Evolutionary conservation across 2,113 vertebrate genomes (phyloP).

Genomic region (Panthera tigris): DNA sequence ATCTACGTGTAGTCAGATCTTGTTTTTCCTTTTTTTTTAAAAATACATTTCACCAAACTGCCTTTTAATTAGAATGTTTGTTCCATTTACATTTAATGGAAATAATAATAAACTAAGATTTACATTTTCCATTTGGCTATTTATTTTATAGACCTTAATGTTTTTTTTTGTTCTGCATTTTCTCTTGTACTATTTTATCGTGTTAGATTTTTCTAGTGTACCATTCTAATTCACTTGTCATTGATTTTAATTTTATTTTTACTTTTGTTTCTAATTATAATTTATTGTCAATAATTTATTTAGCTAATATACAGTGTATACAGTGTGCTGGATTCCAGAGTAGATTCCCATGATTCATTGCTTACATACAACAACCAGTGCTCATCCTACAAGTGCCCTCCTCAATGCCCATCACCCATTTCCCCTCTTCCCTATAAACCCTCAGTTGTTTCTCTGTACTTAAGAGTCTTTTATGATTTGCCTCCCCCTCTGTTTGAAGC

Average conservation of each 20-base stretch:
- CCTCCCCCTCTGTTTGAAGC: too few species aligned
- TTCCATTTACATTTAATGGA: not conserved
- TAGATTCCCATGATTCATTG: too few species aligned
- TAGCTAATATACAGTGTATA: too few species aligned
- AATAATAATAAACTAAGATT: not conserved
- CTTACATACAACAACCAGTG: too few species aligned
- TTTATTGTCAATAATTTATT: too few species aligned
- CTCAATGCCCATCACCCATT: too few species aligned
- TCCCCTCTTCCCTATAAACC: too few species aligned
- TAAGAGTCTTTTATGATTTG: too few species aligned
- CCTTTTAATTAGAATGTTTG: not conserved
- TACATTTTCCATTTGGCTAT: not conserved
- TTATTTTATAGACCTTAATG: not conserved
- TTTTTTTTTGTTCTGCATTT: not conserved
- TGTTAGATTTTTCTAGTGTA: not conserved
- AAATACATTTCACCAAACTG: not conserved
- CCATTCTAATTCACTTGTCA: not conserved
- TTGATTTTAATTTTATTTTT: not conserved
- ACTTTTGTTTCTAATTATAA: too few species aligned
- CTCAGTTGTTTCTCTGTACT: too few species aligned
- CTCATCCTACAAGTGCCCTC: too few species aligned
- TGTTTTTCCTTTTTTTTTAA: not conserved
- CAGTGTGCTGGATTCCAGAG: too few species aligned
- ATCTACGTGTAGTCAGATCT: not conserved
- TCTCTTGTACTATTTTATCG: not conserved